Conservation (phyloP, 1,140 invertebrate species). For the Dinothrombium tinctorium region DNA sequence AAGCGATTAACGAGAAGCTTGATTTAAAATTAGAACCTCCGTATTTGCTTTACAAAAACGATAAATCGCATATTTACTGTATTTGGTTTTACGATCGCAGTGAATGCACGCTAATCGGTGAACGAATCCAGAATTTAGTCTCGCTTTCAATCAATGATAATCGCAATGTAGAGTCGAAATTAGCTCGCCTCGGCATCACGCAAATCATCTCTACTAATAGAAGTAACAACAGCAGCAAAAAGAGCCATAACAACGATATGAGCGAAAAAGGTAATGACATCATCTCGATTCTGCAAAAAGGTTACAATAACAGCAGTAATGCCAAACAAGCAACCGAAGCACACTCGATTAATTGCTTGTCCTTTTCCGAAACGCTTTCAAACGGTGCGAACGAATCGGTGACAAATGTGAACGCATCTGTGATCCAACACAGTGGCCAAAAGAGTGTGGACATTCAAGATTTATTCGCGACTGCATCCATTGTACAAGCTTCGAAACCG, state of each 20-base stretch:
- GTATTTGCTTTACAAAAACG: conserved; percentile 10
- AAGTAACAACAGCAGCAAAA: background rate
- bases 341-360: background rate
- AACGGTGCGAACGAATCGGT: background rate
- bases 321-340: background rate
- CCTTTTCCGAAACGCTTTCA: background rate
- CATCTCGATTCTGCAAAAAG: background rate
- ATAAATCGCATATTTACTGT: conserved; percentile 5
- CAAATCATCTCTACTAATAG: too few relatives aligned
- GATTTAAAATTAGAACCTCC: too few relatives aligned
- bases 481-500: too few relatives aligned
- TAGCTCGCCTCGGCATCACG: background rate
- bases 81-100: conserved; percentile 9
- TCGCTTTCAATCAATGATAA: background rate
- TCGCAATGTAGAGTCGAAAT: background rate
- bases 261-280: background rate
- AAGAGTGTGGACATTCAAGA: background rate
- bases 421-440: background rate
- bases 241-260: background rate
- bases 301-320: too few relatives aligned
- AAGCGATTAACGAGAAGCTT: too few relatives aligned
- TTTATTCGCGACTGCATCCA: background rate
- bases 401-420: background rate
- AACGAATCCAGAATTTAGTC: background rate
- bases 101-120: conserved; percentile 2